phyloP scores from a whole-genome alignment of 2,888 invertebrate genomes.

The Drosophila birchii region DNA sequence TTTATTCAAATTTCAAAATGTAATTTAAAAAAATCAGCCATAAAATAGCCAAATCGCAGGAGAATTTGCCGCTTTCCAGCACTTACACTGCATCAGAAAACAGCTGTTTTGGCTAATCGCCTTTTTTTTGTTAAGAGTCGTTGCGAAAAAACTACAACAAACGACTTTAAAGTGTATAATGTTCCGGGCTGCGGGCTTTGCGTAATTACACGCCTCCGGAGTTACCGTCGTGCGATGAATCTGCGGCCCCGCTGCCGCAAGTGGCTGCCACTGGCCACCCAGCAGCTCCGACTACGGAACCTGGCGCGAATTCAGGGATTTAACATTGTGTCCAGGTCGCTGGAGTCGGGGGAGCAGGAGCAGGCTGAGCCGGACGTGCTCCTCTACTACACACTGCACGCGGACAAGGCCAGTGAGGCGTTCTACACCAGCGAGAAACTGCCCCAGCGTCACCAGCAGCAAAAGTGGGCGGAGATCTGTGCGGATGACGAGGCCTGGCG shows the following conservation, averaged over 20 bases:
- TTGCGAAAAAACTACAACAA: constrained; percentile 44
- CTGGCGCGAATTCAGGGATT: constrained; percentile 90
- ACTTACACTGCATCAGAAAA: constrained; percentile 46
- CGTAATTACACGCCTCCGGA: constrained; percentile 40
- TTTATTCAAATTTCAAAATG: no score
- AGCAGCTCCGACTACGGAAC: constrained; percentile 93
- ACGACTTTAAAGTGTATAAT: constrained; percentile 41
- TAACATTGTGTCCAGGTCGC: constrained; percentile 85
- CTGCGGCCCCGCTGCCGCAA: constrained; percentile 78
- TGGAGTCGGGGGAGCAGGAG: constrained; percentile 12
- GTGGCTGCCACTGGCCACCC: constrained; percentile 89
- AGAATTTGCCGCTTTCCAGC: constrained; percentile 21
- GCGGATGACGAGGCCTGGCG: constrained; percentile 86
- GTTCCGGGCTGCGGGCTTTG: constrained; percentile 28
- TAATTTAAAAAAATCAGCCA: neutral
- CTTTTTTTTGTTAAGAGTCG: constrained; percentile 43
- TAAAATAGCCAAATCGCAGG: neutral
- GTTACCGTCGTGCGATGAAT: constrained; percentile 60
- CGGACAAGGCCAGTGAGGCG: constrained; percentile 92
- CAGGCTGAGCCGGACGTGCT: constrained; percentile 79
- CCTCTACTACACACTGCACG: constrained; percentile 92
- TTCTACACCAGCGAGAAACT: constrained; percentile 93
- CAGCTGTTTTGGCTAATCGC: constrained; percentile 59
- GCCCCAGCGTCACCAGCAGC: constrained; percentile 88
- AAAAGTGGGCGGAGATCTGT: constrained; percentile 92